Percentiles rank a stretch among this genome's conserved stretches.
Evolutionary conservation across 2,888 invertebrate genomes (phyloP).

Genomic region (Sphaerophoria rueppellii): DNA sequence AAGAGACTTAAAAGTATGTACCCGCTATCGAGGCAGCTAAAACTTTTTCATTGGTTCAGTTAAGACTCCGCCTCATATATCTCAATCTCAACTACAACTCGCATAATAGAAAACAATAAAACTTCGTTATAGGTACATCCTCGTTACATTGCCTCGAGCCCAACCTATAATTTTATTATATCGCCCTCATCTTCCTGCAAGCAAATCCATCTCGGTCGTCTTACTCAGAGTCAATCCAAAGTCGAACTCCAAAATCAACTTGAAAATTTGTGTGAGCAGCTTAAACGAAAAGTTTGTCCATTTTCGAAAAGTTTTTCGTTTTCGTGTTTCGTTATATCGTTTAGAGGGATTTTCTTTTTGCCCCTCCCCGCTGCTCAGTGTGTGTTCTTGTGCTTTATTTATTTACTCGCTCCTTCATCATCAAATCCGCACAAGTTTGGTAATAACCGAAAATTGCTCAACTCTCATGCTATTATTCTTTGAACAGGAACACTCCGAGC

Average conservation of each 20-base stretch:
- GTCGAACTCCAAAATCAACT: conserved; percentile 40
- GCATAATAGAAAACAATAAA: conserved; percentile 58
- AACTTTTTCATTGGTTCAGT: conserved; percentile 15
- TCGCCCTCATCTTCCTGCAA: not conserved
- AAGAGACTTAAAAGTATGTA: conserved; percentile 24
- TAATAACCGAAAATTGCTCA: conserved; percentile 67
- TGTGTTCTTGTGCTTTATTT: not conserved
- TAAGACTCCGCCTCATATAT: not conserved
- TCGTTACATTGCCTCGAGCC: conserved; percentile 38
- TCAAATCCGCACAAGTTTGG: conserved; percentile 67
- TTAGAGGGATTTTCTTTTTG: not conserved
- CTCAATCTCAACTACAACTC: not conserved
- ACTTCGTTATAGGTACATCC: conserved; percentile 47
- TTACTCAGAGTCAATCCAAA: not conserved
- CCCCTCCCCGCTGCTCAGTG: not conserved
- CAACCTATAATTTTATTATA: conserved; percentile 60
- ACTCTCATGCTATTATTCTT: conserved; percentile 17
- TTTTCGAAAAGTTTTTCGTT: conserved; percentile 47
- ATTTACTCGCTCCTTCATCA: conserved; percentile 48
- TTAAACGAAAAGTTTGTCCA: conserved; percentile 57
- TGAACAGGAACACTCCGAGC: not conserved
- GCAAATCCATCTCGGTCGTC: conserved; percentile 42
- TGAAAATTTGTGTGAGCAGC: conserved; percentile 44
- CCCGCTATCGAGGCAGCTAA: conserved; percentile 6
- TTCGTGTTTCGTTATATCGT: conserved; percentile 27